Evolutionary conservation across 2,113 vertebrate genomes (phyloP).

Genomic region (Melanotaenia duboulayi): DNA sequence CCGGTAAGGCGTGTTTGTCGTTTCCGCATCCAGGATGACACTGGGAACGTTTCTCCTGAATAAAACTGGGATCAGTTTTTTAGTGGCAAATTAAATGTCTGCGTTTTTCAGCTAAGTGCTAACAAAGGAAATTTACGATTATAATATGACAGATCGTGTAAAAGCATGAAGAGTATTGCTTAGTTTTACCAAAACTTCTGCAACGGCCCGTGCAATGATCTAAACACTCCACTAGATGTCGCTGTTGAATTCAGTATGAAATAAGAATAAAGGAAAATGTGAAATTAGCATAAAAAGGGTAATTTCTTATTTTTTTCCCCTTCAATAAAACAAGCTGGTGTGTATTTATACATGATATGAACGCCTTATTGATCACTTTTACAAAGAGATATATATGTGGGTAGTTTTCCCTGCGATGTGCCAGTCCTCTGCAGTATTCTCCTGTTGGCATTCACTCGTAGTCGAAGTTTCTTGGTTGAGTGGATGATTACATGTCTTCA

Average conservation of each 20-base stretch:
- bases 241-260: rapidly evolving
- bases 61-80: conserved; percentile 16
- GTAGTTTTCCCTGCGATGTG: too few species aligned
- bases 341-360: rapidly evolving
- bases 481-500: too few species aligned
- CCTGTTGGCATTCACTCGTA: too few species aligned
- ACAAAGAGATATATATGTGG: too few species aligned
- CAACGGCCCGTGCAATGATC: not conserved
- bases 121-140: not conserved
- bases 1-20: not conserved
- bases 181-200: not conserved
- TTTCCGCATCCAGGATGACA: not conserved
- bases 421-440: too few species aligned
- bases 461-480: too few species aligned
- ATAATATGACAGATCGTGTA: not conserved
- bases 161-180: not conserved
- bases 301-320: not conserved
- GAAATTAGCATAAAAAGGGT: too few species aligned
- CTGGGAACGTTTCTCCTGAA: not conserved
- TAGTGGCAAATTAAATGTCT: conserved; percentile 8
- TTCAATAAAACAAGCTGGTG: not conserved
- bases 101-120: not conserved
- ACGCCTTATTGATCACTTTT: too few species aligned
- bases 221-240: not conserved
- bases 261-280: not conserved